phyloP scores from a whole-genome alignment of 2,113 vertebrate genomes.

The Catharus minimus region DNA sequence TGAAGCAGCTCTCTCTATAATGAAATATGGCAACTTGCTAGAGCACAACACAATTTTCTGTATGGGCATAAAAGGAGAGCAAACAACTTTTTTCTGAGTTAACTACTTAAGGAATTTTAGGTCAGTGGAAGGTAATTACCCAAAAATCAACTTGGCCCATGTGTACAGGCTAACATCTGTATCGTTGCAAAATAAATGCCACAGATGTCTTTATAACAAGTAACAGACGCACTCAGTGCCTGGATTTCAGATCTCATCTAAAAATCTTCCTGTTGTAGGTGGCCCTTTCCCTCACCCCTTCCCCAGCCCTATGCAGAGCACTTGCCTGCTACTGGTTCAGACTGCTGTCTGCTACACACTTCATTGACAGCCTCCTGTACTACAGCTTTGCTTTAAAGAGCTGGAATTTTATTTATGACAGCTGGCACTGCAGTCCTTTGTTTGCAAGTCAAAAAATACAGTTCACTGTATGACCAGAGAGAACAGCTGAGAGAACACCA shows the following conservation, averaged over 20 bases:
- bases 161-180: conserved; percentile 28
- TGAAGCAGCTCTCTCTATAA: not conserved
- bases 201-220: conserved; percentile 49
- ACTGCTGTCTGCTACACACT: not conserved
- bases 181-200: conserved; percentile 34
- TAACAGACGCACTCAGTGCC: conserved; percentile 12
- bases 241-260: conserved; percentile 1
- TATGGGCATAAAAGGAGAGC: not conserved
- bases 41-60: not conserved
- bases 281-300: not conserved
- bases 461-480: not conserved
- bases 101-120: conserved; percentile 11
- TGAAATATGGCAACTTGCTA: not conserved
- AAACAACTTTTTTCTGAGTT: conserved; percentile 10
- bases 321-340: fast-evolving
- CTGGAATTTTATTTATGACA: not conserved
- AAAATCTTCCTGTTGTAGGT: not conserved
- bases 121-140: conserved; percentile 36
- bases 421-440: not conserved
- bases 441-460: not conserved
- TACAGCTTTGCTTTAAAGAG: not conserved
- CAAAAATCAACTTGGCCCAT: conserved; percentile 6
- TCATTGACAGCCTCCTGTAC: fast-evolving
- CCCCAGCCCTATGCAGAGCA: not conserved
- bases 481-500: not conserved